Conservation (phyloP, 2,797 vertebrate species). For the Lacerta bilineata region DNA sequence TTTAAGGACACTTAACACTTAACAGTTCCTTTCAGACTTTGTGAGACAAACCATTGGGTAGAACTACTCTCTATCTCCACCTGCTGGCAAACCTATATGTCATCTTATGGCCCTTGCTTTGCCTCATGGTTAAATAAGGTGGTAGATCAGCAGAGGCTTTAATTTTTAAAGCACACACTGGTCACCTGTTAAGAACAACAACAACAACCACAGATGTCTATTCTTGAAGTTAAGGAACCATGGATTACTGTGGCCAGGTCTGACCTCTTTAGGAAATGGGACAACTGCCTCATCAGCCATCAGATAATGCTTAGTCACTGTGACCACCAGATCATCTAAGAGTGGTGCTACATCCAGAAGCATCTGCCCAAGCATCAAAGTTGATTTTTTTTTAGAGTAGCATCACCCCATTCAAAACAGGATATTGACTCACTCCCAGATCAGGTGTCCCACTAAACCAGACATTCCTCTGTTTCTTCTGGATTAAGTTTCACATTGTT, state of each 20-base stretch:
- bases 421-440: neutral
- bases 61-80: constrained; percentile 37
- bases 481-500: neutral
- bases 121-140: neutral
- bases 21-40: neutral
- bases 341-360: neutral
- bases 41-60: neutral
- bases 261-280: neutral
- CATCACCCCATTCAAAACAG: neutral
- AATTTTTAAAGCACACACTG: neutral
- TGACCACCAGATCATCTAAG: neutral
- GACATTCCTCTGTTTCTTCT: neutral
- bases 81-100: neutral
- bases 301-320: neutral
- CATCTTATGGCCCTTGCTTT: constrained; percentile 1
- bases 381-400: neutral
- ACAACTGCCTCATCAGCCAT: neutral
- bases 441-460: neutral
- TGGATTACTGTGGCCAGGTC: neutral
- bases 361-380: neutral
- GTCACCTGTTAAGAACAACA: neutral
- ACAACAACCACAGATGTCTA: neutral
- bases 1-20: neutral
- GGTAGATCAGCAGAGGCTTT: neutral
- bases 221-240: no score